Percentiles rank a stretch among this genome's conserved stretches.
These are phyloP conservation scores for Pseudochromis fuscus DNA, from an alignment of 2,797 vertebrate genomes.

Conservation along the genomic window DNA sequence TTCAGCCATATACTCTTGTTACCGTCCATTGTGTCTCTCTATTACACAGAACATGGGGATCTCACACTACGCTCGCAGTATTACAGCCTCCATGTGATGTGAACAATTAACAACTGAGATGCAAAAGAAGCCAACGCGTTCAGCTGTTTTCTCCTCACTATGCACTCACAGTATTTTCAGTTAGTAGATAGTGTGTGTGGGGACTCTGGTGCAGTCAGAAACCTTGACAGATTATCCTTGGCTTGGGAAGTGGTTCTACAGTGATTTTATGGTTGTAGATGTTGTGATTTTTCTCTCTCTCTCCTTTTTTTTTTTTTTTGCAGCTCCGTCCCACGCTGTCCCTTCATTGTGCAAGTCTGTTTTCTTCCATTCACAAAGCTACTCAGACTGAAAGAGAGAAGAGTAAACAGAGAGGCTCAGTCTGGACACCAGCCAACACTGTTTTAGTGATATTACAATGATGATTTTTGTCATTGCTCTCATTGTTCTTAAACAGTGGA, in stretches of 20 bases:
- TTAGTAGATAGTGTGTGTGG: slow-evolving; percentile 32
- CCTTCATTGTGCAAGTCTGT: slow-evolving; percentile 53
- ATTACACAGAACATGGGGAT: too few species aligned
- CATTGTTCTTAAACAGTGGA: not conserved
- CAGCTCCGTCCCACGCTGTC: slow-evolving; percentile 34
- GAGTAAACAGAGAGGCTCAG: slow-evolving; percentile 19
- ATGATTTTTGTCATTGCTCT: not conserved
- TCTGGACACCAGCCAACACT: slow-evolving; percentile 2
- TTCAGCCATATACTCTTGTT: slow-evolving; percentile 42
- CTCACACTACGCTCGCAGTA: slow-evolving; percentile 58
- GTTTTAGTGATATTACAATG: slow-evolving; percentile 9
- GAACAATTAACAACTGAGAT: slow-evolving; percentile 41
- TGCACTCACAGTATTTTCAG: slow-evolving; percentile 72
- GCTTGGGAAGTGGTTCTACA: slow-evolving; percentile 51
- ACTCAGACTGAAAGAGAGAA: slow-evolving; percentile 78
- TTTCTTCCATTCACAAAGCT: slow-evolving; percentile 41
- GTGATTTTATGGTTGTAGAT: slow-evolving; percentile 45
- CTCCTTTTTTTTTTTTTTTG: slow-evolving; percentile 19
- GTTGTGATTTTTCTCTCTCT: slow-evolving; percentile 5
- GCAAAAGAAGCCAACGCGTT: slow-evolving; percentile 44
- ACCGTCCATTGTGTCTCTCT: slow-evolving; percentile 1
- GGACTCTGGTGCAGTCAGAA: slow-evolving; percentile 27
- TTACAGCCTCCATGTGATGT: slow-evolving; percentile 45
- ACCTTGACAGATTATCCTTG: slow-evolving; percentile 62
- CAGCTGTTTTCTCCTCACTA: slow-evolving; percentile 43